Conservation (phyloP, 2,797 vertebrate species). For the Fistularia commersonii region DNA sequence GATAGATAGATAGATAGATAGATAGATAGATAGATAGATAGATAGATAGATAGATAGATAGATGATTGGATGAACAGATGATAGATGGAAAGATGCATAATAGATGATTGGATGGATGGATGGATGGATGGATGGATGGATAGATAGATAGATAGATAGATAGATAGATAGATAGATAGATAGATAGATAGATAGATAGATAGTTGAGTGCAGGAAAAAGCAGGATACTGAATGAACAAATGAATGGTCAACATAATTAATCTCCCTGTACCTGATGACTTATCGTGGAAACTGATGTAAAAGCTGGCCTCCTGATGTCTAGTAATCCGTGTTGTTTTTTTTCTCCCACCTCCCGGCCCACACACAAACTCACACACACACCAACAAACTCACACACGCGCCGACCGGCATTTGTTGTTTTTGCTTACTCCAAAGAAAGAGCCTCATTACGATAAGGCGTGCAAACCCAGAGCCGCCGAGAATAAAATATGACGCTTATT, state of each 20-base stretch:
- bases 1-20: background rate
- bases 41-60: background rate
- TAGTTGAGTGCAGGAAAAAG: background rate
- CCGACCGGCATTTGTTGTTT: conserved; percentile 13
- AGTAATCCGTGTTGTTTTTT: too few species aligned
- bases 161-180: too few species aligned
- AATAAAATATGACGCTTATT: conserved; percentile 47
- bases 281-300: too few species aligned
- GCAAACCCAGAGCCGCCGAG: background rate
- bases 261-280: too few species aligned
- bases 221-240: background rate
- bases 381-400: too few species aligned
- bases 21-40: background rate
- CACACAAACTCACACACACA: too few species aligned
- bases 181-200: background rate
- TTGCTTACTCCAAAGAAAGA: conserved; percentile 23
- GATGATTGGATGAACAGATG: background rate
- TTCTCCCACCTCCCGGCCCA: too few species aligned
- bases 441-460: conserved; percentile 35
- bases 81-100: background rate
- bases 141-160: too few species aligned
- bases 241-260: too few species aligned
- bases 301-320: too few species aligned
- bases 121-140: too few species aligned
- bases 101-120: too few species aligned